Percentiles rank a stretch among this genome's conserved stretches.
phyloP scores from a whole-genome alignment of 1,140 invertebrate species.

The Drosophila kurseongensis region DNA sequence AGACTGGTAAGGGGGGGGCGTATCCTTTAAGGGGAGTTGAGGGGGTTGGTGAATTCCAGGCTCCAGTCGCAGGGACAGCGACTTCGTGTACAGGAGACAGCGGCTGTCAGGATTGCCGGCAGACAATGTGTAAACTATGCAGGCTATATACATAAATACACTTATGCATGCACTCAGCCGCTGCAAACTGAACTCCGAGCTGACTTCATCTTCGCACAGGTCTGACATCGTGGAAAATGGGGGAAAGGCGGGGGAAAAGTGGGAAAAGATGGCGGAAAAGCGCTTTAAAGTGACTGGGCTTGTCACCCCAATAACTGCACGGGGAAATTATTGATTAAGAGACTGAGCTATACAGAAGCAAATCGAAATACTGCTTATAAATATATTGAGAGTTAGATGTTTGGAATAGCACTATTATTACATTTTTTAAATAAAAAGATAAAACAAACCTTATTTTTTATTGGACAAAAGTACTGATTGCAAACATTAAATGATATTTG shows the following conservation, averaged over 20 bases:
- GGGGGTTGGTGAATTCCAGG: too few relatives aligned
- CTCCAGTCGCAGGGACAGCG: neutral
- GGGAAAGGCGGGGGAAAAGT: neutral
- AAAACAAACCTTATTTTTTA: too few relatives aligned
- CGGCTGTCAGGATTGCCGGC: conserved; percentile 30
- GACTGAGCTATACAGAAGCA: too few relatives aligned
- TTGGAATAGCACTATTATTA: too few relatives aligned
- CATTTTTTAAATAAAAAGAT: too few relatives aligned
- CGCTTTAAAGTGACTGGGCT: conserved; percentile 15
- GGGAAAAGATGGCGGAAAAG: neutral
- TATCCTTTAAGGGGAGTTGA: too few relatives aligned
- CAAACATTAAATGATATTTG: too few relatives aligned
- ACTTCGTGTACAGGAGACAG: conserved; percentile 4
- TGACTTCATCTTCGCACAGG: conserved; percentile 17
- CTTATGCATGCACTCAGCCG: conserved; percentile 41
- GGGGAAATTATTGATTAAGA: neutral
- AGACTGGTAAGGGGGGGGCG: neutral
- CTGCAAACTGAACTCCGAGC: conserved; percentile 7
- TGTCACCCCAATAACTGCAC: neutral
- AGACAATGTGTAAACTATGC: conserved; percentile 75
- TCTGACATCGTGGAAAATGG: neutral
- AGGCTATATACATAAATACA: conserved; percentile 36
- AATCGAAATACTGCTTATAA: neutral
- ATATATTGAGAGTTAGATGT: too few relatives aligned
- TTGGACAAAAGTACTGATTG: too few relatives aligned